Conservation (phyloP, 2,888 invertebrate genomes). For the Drosophila mercatorum region DNA sequence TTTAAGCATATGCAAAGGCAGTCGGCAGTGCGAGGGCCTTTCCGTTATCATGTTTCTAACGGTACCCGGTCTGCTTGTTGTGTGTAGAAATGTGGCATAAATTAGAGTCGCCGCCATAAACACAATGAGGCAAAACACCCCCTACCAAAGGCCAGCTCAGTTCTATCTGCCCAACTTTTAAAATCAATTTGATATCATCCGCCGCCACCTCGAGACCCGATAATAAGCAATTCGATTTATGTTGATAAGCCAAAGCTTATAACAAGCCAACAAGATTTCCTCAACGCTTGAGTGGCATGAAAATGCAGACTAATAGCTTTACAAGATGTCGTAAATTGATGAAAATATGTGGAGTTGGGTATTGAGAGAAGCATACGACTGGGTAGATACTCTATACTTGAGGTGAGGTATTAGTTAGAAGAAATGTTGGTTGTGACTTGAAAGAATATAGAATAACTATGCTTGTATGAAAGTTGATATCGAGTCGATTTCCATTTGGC, state of each 20-base stretch:
- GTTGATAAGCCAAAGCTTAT: constrained; percentile 53
- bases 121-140: constrained; percentile 18
- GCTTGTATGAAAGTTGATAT: too few species aligned
- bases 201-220: constrained; percentile 51
- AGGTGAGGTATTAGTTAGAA: neutral
- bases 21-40: constrained; percentile 4
- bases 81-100: constrained; percentile 68
- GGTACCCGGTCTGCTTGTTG: constrained; percentile 35
- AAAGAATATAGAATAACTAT: too few species aligned
- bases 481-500: too few species aligned
- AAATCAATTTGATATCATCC: constrained; percentile 56
- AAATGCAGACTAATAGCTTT: constrained; percentile 33
- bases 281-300: constrained; percentile 29
- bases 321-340: constrained; percentile 23
- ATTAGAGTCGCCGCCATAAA: constrained; percentile 13
- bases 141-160: constrained; percentile 35
- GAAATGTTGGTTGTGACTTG: neutral
- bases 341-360: neutral
- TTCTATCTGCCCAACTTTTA: constrained; percentile 13
- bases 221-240: constrained; percentile 46
- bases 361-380: too few species aligned
- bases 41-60: constrained; percentile 43
- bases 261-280: constrained; percentile 48
- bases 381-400: neutral
- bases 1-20: constrained; percentile 60